Conservation (phyloP, 2,113 vertebrate species). For the Glaucomys volans region DNA sequence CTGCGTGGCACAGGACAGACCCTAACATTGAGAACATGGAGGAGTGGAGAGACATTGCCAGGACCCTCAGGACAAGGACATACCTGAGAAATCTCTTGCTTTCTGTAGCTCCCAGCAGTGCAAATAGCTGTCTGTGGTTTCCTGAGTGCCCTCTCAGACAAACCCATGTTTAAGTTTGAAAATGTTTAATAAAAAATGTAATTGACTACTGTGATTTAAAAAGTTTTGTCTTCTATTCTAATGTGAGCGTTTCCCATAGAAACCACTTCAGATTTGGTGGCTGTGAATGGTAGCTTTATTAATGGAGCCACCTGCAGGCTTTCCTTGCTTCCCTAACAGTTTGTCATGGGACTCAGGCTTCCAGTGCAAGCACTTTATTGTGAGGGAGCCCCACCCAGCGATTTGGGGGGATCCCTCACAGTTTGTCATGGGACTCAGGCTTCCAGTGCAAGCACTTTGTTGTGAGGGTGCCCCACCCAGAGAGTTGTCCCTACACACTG, state of each 20-base stretch:
- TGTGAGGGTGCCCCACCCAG: not conserved
- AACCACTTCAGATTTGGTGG: conserved; percentile 70
- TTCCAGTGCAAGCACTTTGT: conserved; percentile 37
- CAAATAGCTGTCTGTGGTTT: not conserved
- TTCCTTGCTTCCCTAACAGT: conserved; percentile 45
- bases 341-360: not conserved
- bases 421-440: not conserved
- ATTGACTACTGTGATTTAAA: conserved; percentile 76
- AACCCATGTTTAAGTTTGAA: conserved; percentile 49
- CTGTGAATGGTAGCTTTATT: conserved; percentile 67
- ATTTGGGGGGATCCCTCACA: too few relatives aligned
- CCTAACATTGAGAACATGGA: fast-evolving
- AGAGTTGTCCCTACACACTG: not conserved
- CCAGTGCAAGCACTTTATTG: conserved; percentile 32
- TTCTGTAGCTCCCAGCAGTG: fast-evolving
- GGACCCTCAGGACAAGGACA: not conserved
- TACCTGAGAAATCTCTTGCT: not conserved
- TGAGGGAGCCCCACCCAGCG: not conserved
- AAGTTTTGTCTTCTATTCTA: conserved; percentile 69
- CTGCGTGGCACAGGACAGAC: not conserved
- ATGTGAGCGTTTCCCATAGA: conserved; percentile 81
- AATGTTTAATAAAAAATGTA: conserved; percentile 82
- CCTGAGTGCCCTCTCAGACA: not conserved
- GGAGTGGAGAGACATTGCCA: not conserved
- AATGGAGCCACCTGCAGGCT: conserved; percentile 36